phyloP scores from a whole-genome alignment of 2,797 vertebrate genomes.

The Myiotriccus ornatus region DNA sequence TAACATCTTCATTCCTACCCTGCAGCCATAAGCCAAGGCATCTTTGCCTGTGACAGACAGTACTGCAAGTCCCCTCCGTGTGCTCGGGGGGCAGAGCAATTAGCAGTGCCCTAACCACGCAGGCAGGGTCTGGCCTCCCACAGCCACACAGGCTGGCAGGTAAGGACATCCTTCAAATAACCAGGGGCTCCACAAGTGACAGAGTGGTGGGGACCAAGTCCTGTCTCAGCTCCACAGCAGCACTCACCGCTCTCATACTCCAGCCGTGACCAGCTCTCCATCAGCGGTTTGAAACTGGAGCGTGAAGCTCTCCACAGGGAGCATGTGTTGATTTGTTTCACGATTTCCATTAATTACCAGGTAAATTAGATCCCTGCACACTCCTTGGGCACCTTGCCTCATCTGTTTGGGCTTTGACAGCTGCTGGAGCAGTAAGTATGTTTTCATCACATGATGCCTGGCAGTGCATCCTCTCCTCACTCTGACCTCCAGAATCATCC shows the following conservation, averaged over 20 bases:
- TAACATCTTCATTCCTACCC: background rate
- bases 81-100: background rate
- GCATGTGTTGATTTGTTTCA: constrained; percentile 17
- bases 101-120: fast-evolving
- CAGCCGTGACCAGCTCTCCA: background rate
- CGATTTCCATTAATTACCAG: constrained; percentile 62
- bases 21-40: background rate
- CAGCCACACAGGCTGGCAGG: fast-evolving
- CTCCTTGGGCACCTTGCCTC: constrained; percentile 35
- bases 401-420: background rate
- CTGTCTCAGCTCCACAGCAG: background rate
- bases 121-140: background rate
- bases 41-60: background rate
- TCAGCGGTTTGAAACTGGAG: background rate
- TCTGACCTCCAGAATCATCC: constrained; percentile 2
- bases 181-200: background rate
- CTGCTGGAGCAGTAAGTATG: background rate
- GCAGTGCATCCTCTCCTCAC: background rate
- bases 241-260: fast-evolving
- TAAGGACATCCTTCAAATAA: fast-evolving
- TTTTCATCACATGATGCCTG: background rate
- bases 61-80: fast-evolving
- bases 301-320: background rate
- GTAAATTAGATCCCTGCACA: constrained; percentile 51
- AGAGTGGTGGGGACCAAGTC: fast-evolving